Percentiles rank a stretch among this genome's conserved stretches.
Evolutionary conservation across 2,888 invertebrate species (phyloP).

Genomic region (Netelia fuscicornis): DNA sequence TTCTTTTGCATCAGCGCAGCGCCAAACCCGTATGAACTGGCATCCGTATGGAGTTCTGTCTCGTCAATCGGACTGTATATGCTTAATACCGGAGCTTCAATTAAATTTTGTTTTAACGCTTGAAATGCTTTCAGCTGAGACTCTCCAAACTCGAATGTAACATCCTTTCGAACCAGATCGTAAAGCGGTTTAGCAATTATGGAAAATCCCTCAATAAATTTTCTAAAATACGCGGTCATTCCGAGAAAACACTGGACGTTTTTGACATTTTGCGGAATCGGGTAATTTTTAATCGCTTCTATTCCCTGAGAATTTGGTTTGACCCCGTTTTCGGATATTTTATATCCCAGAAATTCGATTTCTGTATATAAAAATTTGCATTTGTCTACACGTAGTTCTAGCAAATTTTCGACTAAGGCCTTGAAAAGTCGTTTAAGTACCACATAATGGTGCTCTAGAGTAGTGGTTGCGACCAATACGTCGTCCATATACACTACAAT

Average conservation of each 20-base stretch:
- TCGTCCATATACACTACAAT: conserved; percentile 65
- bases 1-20: conserved; percentile 78
- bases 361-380: conserved; percentile 69
- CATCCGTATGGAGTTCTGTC: conserved; percentile 80
- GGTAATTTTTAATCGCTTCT: no score
- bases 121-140: no score
- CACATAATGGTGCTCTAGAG: conserved; percentile 56
- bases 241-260: no score
- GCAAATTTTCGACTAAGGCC: conserved; percentile 48
- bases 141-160: no score
- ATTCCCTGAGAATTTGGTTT: conserved; percentile 46
- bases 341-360: conserved; percentile 72
- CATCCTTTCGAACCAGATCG: no score
- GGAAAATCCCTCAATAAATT: no score
- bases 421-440: conserved; percentile 54
- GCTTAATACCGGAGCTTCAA: conserved; percentile 71
- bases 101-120: conserved; percentile 66
- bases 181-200: no score
- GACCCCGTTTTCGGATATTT: conserved; percentile 67
- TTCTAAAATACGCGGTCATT: no score
- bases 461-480: conserved; percentile 39
- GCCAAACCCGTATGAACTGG: conserved; percentile 76
- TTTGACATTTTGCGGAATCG: no score
- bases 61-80: conserved; percentile 75
- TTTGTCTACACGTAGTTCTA: conserved; percentile 67